phyloP scores from a whole-genome alignment of 2,888 invertebrate genomes.

The Dromius quadrimaculatus region DNA sequence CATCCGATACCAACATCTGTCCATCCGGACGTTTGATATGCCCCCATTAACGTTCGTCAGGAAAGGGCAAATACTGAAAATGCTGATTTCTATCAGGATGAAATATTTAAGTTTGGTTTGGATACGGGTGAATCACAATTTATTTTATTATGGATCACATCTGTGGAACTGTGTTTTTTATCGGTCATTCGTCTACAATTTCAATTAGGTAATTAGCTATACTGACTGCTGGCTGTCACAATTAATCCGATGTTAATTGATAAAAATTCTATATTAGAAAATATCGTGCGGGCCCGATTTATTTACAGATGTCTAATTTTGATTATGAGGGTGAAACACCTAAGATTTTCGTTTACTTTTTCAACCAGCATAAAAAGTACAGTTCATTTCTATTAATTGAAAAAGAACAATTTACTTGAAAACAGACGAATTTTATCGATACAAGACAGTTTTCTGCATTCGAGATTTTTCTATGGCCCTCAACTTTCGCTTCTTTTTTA shows the following conservation, averaged over 20 bases:
- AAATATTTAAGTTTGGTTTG: neutral
- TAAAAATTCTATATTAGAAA: constrained; percentile 33
- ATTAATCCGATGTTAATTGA: constrained; percentile 25
- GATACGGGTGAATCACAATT: constrained; percentile 21
- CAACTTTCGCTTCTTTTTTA: too few relatives aligned
- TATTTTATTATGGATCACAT: constrained; percentile 14
- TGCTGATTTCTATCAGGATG: neutral
- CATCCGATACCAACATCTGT: constrained; percentile 31
- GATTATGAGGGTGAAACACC: constrained; percentile 29
- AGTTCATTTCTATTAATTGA: too few relatives aligned
- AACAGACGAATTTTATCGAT: too few relatives aligned
- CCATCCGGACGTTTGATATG: constrained; percentile 1
- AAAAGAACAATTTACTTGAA: too few relatives aligned
- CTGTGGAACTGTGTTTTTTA: constrained; percentile 22
- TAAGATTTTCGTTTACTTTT: constrained; percentile 5
- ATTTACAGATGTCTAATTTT: constrained; percentile 38
- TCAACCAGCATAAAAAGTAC: constrained; percentile 17
- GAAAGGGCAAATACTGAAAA: neutral
- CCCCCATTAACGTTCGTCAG: neutral
- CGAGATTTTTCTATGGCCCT: too few relatives aligned
- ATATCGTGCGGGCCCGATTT: constrained; percentile 43
- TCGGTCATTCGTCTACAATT: constrained; percentile 24
- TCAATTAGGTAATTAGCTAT: constrained; percentile 37
- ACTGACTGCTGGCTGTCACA: constrained; percentile 23
- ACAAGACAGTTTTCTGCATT: too few relatives aligned